Conservation (phyloP, 1,140 invertebrate species). For the Caenorhabditis latens region DNA sequence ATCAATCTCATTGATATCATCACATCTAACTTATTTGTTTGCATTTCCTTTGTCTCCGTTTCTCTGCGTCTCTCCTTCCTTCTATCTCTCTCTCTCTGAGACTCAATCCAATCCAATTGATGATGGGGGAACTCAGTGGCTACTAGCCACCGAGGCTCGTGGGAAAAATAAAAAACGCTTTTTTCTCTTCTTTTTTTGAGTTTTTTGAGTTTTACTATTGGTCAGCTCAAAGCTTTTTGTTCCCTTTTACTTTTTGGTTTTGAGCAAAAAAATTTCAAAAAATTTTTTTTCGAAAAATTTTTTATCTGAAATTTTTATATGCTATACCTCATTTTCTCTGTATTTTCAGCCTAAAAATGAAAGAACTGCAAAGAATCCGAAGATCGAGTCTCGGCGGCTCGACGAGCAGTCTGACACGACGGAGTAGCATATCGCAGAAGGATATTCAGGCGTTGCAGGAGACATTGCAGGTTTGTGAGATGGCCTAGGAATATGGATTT, state of each 20-base stretch:
- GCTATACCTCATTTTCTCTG: background rate
- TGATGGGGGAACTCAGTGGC: background rate
- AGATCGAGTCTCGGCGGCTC: constrained; percentile 39
- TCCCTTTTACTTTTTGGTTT: background rate
- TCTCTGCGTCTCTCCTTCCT: background rate
- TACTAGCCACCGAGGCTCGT: background rate
- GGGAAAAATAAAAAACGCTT: background rate
- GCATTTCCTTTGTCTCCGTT: background rate
- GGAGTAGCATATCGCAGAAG: constrained; percentile 51
- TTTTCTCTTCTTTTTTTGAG: background rate
- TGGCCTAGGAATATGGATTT: background rate
- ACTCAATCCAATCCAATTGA: constrained; percentile 30
- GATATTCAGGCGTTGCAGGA: constrained; percentile 52
- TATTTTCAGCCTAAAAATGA: constrained; percentile 8
- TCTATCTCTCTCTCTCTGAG: background rate
- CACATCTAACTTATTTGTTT: background rate
- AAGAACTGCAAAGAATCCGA: constrained; percentile 18
- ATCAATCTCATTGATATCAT: background rate
- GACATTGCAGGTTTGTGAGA: constrained; percentile 29
- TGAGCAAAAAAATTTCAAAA: background rate
- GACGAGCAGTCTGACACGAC: constrained; percentile 38
- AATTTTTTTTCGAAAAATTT: background rate
- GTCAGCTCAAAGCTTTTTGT: background rate
- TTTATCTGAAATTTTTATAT: background rate
- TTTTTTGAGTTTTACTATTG: background rate